Conservation (phyloP, 2,888 invertebrate species). For the Himalopsyche anomala region DNA sequence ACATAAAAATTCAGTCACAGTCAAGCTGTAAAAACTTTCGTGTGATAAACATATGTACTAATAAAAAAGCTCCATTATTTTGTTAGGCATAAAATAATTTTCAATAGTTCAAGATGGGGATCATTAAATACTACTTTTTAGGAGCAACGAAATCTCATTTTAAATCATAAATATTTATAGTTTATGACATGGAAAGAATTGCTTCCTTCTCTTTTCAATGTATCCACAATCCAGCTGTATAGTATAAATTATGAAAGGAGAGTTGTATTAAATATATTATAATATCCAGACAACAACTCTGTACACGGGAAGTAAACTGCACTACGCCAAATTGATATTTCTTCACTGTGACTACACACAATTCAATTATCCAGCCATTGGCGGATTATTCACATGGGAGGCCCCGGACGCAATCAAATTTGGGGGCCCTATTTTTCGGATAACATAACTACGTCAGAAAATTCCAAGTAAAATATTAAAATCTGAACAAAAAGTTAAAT, state of each 20-base stretch:
- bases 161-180: slow-evolving; percentile 60
- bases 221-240: slow-evolving; percentile 41
- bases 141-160: slow-evolving; percentile 48
- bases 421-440: too few species aligned
- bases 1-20: slow-evolving; percentile 49
- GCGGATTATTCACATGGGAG: too few species aligned
- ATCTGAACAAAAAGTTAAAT: too few species aligned
- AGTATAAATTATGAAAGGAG: neutral
- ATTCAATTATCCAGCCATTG: too few species aligned
- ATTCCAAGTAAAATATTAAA: too few species aligned
- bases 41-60: slow-evolving; percentile 44
- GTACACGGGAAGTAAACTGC: too few species aligned
- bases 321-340: too few species aligned
- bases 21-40: slow-evolving; percentile 28
- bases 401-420: too few species aligned
- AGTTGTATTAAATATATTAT: neutral
- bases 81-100: slow-evolving; percentile 35
- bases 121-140: slow-evolving; percentile 45
- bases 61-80: slow-evolving; percentile 48
- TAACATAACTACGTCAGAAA: too few species aligned
- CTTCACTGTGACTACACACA: too few species aligned
- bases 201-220: slow-evolving; percentile 46
- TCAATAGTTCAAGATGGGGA: slow-evolving; percentile 37
- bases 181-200: slow-evolving; percentile 54
- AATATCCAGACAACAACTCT: too few species aligned